A percentile compares a stretch with the other conserved stretches of the same genome.
These are phyloP conservation scores for Pandion haliaetus DNA, from an alignment of 2,113 vertebrate species.

Conservation along the genomic window DNA sequence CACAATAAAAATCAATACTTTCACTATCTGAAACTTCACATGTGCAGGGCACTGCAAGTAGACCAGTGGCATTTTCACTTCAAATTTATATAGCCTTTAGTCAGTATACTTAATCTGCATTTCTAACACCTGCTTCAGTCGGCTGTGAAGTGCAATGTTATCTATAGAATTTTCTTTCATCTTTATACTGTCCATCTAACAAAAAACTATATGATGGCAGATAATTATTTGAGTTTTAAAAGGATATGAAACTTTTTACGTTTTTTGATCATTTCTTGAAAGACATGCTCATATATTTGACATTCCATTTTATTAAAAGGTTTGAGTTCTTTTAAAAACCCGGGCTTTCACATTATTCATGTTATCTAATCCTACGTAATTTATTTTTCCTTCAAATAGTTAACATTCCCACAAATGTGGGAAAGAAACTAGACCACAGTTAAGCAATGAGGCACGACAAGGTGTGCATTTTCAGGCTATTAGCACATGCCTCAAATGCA, in stretches of 20 bases:
- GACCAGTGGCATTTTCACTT: conserved; percentile 96
- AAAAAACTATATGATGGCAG: conserved; percentile 43
- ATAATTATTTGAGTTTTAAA: conserved; percentile 71
- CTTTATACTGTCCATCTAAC: conserved; percentile 79
- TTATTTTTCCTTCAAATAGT: neutral
- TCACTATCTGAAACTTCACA: conserved; percentile 83
- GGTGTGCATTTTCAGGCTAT: neutral
- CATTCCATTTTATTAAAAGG: conserved; percentile 58
- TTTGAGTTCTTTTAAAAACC: neutral
- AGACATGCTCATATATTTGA: conserved; percentile 39
- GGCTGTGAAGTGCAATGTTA: conserved; percentile 81
- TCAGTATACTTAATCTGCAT: conserved; percentile 94
- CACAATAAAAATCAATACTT: conserved; percentile 95
- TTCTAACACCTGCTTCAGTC: conserved; percentile 97
- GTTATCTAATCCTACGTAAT: conserved; percentile 1
- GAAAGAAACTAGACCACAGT: neutral
- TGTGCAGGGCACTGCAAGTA: conserved; percentile 82
- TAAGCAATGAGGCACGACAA: neutral
- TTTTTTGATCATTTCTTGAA: conserved; percentile 66
- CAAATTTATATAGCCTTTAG: conserved; percentile 98
- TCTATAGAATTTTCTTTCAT: conserved; percentile 85
- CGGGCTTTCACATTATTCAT: conserved; percentile 28
- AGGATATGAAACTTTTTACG: conserved; percentile 48
- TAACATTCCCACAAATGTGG: neutral
- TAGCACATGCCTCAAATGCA: neutral